Evolutionary conservation across 2,113 vertebrate genomes (phyloP), one percentile per base, ranked within the genome.

Genomic region (Malaclemys terrapin): DNA sequence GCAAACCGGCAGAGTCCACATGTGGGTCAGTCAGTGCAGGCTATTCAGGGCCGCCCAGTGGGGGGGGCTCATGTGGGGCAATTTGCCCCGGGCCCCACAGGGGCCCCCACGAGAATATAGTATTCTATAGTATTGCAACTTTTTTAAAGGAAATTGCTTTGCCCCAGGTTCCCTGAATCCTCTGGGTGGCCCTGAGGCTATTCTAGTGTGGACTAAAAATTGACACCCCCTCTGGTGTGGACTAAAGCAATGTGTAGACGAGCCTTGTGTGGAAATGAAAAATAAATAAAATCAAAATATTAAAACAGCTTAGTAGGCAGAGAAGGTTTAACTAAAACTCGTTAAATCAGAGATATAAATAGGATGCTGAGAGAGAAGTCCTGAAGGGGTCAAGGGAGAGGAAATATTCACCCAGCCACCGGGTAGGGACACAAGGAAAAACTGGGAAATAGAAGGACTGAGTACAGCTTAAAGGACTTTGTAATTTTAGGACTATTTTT

Each of bases 401-500:
- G 94, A 97, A 88, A 88, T 62, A 49, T 91, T 97, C 91, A 92
- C 84, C 94, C 91, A 91, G 85, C 45, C 93, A 80, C 11, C 13
- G 87, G 14, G 49, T 91, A 92, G 88, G 72, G 7, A 89, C 80
- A 31, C 80, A 86, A 88, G 22, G 17, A 4, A 90, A 93, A 84
- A n/a, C 17, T 50, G 57, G 62, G 62, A 27, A 49, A 31, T 8
- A 2, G 1, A 76, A 94, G 29, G 54, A 13, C 35, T 79, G 11
- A 62, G 25, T 93, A 82, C 0, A 1, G 42, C 91, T 93, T 89
- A 83, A 85, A 85, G 93, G 82, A 83, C 85, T 89, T 88, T 54
- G 42, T 80, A 85, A 85, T 31, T 82, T 78, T 89, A 94, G 62
- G 69, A 69, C 82, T 88, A 25, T 11, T 90, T 87, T 81, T 85